Conservation (phyloP, 1,140 invertebrate species). For the Nymphalis io region DNA sequence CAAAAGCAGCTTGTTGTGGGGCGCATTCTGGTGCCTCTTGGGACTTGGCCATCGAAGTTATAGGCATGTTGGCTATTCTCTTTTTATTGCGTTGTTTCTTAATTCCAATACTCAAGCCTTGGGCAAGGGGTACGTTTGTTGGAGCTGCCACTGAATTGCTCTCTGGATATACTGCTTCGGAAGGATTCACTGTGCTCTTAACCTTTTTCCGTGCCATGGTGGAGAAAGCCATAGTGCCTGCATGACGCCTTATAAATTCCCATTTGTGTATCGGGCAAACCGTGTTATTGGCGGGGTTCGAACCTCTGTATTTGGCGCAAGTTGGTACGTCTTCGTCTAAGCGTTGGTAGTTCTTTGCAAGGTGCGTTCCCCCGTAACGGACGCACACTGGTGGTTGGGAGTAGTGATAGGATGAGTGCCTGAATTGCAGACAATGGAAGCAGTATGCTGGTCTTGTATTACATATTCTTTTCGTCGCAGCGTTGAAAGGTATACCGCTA, state of each 20-base stretch:
- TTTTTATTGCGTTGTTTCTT: no score
- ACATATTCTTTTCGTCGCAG: no score
- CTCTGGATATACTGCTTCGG: no score
- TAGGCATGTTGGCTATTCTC: no score
- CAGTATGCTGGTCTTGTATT: not conserved
- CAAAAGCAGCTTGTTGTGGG: no score
- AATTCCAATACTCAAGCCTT: no score
- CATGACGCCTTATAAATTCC: not conserved
- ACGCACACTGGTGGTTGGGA: not conserved
- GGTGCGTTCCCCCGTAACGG: not conserved
- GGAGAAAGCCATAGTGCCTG: not conserved
- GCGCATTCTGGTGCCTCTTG: no score
- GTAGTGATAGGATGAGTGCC: constrained; percentile 9
- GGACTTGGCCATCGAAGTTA: no score
- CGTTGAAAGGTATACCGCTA: no score
- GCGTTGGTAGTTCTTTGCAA: constrained; percentile 6
- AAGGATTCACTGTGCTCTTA: not conserved
- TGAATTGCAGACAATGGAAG: constrained; percentile 18
- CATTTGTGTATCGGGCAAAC: not conserved
- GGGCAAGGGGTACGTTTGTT: no score
- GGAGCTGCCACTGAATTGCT: no score
- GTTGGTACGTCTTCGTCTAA: not conserved
- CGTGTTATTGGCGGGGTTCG: constrained; percentile 1
- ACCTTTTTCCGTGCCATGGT: not conserved
- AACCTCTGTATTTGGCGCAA: constrained; percentile 12